These are phyloP conservation scores for Nothoprocta perdicaria DNA, from an alignment of 2,113 vertebrate genomes.

Conservation along the genomic window DNA sequence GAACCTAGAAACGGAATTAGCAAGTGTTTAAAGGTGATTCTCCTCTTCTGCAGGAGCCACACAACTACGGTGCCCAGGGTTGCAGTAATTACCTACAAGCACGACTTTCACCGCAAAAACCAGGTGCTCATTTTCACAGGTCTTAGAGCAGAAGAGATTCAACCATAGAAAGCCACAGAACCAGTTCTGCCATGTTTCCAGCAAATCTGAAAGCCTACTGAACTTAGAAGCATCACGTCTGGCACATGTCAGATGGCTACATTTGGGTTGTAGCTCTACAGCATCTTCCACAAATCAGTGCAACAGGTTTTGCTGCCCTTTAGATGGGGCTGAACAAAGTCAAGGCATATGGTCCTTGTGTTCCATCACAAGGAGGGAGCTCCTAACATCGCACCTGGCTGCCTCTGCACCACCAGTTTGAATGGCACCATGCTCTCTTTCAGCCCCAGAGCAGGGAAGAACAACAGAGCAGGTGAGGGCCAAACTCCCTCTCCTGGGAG, in stretches of 20 bases:
- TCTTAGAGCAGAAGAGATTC: background rate
- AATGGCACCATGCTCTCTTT: conserved; percentile 19
- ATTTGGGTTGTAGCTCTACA: background rate
- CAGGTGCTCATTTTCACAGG: background rate
- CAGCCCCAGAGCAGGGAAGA: conserved; percentile 17
- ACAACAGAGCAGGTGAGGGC: conserved; percentile 26
- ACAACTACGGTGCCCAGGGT: background rate
- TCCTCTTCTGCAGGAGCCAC: background rate
- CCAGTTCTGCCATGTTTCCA: background rate
- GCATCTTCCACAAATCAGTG: background rate
- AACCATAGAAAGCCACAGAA: background rate
- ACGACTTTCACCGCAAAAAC: background rate
- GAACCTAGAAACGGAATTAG: background rate
- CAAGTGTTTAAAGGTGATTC: background rate
- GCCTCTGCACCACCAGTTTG: conserved; percentile 45
- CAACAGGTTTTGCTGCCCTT: conserved; percentile 5
- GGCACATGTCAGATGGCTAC: background rate
- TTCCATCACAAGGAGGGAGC: conserved; percentile 44
- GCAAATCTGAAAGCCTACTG: background rate
- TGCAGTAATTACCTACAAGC: background rate
- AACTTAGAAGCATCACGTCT: background rate
- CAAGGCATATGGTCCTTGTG: conserved; percentile 28
- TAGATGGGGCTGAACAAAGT: conserved; percentile 19
- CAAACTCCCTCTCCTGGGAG: background rate
- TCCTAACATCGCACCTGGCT: conserved; percentile 54